phyloP scores from a whole-genome alignment of 2,797 vertebrate genomes.

The Poecilia velifera region DNA sequence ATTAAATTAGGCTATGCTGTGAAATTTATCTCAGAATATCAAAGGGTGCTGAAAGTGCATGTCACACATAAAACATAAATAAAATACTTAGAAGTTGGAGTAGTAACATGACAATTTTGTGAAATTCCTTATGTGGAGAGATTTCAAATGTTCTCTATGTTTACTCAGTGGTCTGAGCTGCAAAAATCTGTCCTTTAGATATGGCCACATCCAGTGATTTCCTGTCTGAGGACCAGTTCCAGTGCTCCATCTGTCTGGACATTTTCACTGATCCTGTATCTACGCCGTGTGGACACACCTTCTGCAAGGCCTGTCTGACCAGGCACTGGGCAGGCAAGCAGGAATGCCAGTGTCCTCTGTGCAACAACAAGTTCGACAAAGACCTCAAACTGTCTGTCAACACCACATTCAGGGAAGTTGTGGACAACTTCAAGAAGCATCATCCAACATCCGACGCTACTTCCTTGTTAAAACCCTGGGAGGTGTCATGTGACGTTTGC shows the following conservation, averaged over 20 bases:
- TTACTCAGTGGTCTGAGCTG: neutral
- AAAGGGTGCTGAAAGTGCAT: too few species aligned
- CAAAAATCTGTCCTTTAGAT: slow-evolving; percentile 16
- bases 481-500: slow-evolving; percentile 64
- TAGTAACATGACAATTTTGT: neutral
- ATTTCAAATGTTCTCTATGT: neutral
- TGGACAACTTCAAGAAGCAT: slow-evolving; percentile 55
- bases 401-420: slow-evolving; percentile 51
- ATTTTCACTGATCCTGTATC: slow-evolving; percentile 62
- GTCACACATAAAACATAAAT: too few species aligned
- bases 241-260: slow-evolving; percentile 62
- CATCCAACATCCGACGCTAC: neutral
- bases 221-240: slow-evolving; percentile 56
- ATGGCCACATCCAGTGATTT: slow-evolving; percentile 43
- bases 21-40: too few species aligned
- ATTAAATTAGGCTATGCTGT: too few species aligned
- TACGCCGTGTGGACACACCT: slow-evolving; percentile 70
- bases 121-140: too few species aligned
- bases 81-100: too few species aligned
- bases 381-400: slow-evolving; percentile 54
- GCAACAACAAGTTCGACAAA: slow-evolving; percentile 44
- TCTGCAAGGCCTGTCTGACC: slow-evolving; percentile 56
- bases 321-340: slow-evolving; percentile 46
- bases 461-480: neutral
- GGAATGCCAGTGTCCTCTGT: slow-evolving; percentile 53